Percentiles rank a stretch among this genome's conserved stretches.
Evolutionary conservation across 2,888 invertebrate species (phyloP).

Genomic region (Amiota minor): DNA sequence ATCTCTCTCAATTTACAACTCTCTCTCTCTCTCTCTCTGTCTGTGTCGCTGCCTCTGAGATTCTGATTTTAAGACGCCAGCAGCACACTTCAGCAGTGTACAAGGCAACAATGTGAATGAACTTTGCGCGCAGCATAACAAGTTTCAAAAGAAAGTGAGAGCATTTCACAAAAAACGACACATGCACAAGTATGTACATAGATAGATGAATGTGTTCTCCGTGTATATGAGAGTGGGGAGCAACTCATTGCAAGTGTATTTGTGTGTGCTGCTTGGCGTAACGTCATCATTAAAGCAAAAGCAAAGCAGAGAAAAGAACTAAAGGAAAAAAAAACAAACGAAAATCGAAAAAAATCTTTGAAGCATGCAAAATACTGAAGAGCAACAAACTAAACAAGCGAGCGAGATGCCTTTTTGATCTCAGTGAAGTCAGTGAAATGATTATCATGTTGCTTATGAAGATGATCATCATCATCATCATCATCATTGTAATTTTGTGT

Average conservation of each 20-base stretch:
- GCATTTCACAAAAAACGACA: constrained; percentile 58
- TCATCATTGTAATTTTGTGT: too few relatives aligned
- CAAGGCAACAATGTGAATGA: constrained; percentile 59
- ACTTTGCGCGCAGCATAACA: constrained; percentile 62
- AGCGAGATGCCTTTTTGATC: constrained; percentile 21
- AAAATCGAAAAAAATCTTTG: constrained; percentile 1
- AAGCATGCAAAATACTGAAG: background rate
- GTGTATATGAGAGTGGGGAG: too few relatives aligned
- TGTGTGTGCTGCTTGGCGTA: constrained; percentile 31
- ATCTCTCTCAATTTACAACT: constrained; percentile 14
- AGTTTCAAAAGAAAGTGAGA: constrained; percentile 74
- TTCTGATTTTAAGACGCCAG: constrained; percentile 7
- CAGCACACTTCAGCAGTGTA: constrained; percentile 18
- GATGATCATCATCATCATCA: too few relatives aligned
- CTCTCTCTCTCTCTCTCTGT: constrained; percentile 34
- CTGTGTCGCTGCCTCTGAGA: background rate
- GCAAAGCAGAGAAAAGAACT: background rate
- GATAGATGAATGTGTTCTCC: background rate
- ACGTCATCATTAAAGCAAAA: constrained; percentile 31
- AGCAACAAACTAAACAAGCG: constrained; percentile 24
- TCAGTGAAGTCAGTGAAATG: too few relatives aligned
- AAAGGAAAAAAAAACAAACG: background rate
- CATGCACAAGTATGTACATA: background rate
- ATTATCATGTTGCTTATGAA: too few relatives aligned
- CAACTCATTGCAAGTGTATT: background rate